These are phyloP conservation scores for Norana najaformis DNA, from an alignment of 2,888 invertebrate genomes.

Conservation along the genomic window DNA sequence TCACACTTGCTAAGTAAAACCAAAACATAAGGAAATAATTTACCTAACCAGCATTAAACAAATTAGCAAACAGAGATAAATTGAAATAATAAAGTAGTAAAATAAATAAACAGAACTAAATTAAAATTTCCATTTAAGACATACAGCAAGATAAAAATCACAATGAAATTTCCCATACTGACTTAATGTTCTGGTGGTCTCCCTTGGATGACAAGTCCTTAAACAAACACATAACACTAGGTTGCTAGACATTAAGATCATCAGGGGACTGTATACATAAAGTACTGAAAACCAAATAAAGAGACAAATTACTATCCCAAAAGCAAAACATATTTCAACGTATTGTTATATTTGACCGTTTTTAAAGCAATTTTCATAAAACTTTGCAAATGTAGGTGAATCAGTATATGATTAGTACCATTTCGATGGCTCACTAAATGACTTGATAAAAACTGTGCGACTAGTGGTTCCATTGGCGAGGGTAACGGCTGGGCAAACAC, in stretches of 20 bases:
- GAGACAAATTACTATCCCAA: not conserved
- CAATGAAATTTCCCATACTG: not conserved
- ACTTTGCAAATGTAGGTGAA: not conserved
- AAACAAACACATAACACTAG: too few relatives aligned
- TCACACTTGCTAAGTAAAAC: constrained; percentile 52
- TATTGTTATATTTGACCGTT: not conserved
- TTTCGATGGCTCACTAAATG: not conserved
- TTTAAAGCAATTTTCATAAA: not conserved
- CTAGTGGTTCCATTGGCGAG: constrained; percentile 6
- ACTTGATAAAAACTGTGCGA: not conserved
- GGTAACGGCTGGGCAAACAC: constrained; percentile 14
- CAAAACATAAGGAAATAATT: not conserved
- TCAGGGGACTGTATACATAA: not conserved
- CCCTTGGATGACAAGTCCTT: too few relatives aligned
- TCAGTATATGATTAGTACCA: not conserved
- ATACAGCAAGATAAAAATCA: not conserved
- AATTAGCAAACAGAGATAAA: not conserved
- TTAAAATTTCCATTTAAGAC: not conserved
- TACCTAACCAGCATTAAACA: not conserved
- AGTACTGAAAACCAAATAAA: not conserved
- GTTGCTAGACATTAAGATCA: too few relatives aligned
- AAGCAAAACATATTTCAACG: not conserved
- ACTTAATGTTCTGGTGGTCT: too few relatives aligned
- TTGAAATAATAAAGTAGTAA: not conserved
- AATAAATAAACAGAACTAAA: not conserved